Conservation (phyloP, 1,140 invertebrate genomes). For the Trinorchestia longiramus region DNA sequence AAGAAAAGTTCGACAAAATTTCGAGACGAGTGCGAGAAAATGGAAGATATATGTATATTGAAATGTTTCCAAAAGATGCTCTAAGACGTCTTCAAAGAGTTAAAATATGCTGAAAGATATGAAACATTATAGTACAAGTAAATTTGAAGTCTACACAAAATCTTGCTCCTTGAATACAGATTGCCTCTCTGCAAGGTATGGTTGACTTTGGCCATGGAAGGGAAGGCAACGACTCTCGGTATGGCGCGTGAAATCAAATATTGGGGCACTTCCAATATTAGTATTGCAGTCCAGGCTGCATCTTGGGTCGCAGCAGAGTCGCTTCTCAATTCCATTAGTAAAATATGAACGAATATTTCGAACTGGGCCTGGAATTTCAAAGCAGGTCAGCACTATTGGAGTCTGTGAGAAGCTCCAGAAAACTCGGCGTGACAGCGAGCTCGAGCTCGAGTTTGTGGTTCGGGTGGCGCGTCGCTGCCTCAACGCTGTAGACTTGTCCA, state of each 20-base stretch:
- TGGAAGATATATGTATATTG: too few relatives aligned
- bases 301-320: neutral
- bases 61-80: neutral
- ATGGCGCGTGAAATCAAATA: neutral
- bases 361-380: slow-evolving; percentile 18
- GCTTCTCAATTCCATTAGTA: slow-evolving; percentile 37
- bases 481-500: neutral
- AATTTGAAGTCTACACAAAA: neutral
- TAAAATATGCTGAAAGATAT: neutral
- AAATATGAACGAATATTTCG: slow-evolving; percentile 28
- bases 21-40: too few relatives aligned
- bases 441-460: neutral
- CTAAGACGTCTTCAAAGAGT: neutral
- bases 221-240: neutral
- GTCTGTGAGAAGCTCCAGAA: neutral
- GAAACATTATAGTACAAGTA: neutral
- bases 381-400: slow-evolving; percentile 7
- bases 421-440: slow-evolving; percentile 21
- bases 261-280: slow-evolving; percentile 10
- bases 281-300: neutral
- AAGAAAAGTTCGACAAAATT: neutral
- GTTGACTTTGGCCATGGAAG: neutral
- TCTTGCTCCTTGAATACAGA: neutral
- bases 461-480: neutral
- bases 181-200: neutral